These are phyloP conservation scores for Cantharis lateralis DNA, from an alignment of 2,888 invertebrate species.

Conservation along the genomic window DNA sequence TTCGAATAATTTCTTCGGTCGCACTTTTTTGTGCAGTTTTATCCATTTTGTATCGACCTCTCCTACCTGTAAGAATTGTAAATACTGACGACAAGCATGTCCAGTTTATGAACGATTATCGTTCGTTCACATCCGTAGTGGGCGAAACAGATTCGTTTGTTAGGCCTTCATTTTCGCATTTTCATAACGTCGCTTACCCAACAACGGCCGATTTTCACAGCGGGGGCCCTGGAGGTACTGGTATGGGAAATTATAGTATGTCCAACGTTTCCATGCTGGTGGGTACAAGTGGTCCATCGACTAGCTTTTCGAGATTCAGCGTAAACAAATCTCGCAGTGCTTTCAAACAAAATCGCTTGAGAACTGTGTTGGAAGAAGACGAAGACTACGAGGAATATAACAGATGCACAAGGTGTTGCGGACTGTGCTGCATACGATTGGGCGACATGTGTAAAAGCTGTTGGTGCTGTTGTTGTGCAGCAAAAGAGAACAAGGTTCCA, in stretches of 20 bases:
- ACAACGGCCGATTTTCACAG: constrained; percentile 32
- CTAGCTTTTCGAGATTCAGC: neutral
- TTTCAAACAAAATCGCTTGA: constrained; percentile 4
- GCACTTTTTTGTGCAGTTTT: constrained; percentile 31
- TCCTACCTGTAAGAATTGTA: constrained; percentile 35
- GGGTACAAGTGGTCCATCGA: neutral
- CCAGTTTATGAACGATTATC: neutral
- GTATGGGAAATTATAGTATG: neutral
- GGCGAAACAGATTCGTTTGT: neutral
- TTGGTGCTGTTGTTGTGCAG: constrained; percentile 19
- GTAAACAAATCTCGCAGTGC: neutral
- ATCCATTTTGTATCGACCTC: constrained; percentile 42
- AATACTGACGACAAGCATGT: constrained; percentile 1
- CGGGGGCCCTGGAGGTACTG: neutral
- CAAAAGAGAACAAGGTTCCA: neutral
- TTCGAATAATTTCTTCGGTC: constrained; percentile 58
- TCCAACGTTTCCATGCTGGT: neutral
- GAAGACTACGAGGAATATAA: constrained; percentile 6
- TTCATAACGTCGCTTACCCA: constrained; percentile 30
- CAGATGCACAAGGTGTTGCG: neutral
- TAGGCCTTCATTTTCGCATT: constrained; percentile 8
- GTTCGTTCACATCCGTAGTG: neutral
- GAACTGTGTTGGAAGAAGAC: constrained; percentile 34
- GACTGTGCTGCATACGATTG: constrained; percentile 18
- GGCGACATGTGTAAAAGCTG: neutral